These are phyloP conservation scores for Thinocorus orbignyianus DNA, from an alignment of 2,113 vertebrate species.

Conservation along the genomic window DNA sequence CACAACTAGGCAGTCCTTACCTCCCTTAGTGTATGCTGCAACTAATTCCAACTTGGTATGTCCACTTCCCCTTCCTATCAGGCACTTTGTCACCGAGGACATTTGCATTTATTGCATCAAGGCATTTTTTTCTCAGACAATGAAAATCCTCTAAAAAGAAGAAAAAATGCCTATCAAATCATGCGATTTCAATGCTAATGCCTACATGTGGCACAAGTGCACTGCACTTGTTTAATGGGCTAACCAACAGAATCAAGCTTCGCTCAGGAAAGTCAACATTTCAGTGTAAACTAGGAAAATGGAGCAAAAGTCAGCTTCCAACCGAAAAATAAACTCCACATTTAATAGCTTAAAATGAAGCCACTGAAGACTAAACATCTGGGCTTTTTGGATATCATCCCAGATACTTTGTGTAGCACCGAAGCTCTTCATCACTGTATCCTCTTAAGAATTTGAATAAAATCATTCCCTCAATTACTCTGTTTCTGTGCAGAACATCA, in stretches of 20 bases:
- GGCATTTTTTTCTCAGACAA: neutral
- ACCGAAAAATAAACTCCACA: conserved; percentile 35
- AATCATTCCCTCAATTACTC: neutral
- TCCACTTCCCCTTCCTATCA: neutral
- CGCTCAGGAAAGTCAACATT: neutral
- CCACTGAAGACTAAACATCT: conserved; percentile 31
- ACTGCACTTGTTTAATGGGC: neutral
- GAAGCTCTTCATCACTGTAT: neutral
- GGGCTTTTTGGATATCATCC: conserved; percentile 28
- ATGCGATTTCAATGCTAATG: neutral
- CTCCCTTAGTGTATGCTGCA: neutral
- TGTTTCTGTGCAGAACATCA: neutral
- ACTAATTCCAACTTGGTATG: neutral
- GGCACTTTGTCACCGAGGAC: neutral
- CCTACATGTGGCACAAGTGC: neutral
- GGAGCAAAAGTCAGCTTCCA: conserved; percentile 19
- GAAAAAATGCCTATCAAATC: neutral
- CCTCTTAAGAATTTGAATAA: conserved; percentile 5
- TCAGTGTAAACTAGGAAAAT: neutral
- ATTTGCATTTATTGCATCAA: neutral
- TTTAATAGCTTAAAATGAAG: conserved; percentile 39
- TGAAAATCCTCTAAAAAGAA: neutral
- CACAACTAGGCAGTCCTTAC: neutral
- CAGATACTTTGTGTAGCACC: neutral
- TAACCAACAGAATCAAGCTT: neutral